These are phyloP conservation scores for Umimayanthus chanpuru DNA, from an alignment of 92 coral and sea anemone species.

Conservation along the genomic window DNA sequence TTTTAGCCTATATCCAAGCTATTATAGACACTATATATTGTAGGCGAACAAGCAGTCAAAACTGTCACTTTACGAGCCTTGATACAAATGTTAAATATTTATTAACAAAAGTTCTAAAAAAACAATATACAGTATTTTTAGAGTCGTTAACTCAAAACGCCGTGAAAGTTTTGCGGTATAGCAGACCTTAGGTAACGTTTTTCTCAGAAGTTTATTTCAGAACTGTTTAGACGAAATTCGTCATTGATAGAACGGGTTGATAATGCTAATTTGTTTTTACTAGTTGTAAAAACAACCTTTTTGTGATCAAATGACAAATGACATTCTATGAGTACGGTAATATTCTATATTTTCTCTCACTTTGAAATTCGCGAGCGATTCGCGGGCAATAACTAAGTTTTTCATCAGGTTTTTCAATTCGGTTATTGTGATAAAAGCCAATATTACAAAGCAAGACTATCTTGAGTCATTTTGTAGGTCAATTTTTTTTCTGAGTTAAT, in stretches of 20 bases:
- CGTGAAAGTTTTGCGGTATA: neutral
- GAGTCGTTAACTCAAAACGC: neutral
- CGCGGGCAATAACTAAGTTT: neutral
- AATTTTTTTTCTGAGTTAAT: conserved; percentile 15
- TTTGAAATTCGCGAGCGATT: neutral
- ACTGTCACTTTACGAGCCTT: conserved; percentile 31
- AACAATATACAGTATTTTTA: conserved; percentile 8
- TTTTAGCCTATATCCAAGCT: neutral
- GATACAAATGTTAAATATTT: conserved; percentile 38
- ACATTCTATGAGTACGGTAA: neutral
- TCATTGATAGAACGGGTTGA: conserved; percentile 6
- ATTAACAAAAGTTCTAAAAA: conserved; percentile 5
- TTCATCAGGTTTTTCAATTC: neutral
- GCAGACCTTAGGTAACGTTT: neutral
- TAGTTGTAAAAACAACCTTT: conserved; percentile 18
- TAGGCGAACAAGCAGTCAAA: neutral
- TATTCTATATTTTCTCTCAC: neutral
- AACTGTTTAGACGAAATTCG: conserved; percentile 5
- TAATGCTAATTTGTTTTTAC: neutral
- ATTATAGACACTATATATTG: neutral
- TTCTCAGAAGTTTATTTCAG: neutral
- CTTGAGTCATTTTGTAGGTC: neutral
- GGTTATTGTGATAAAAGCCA: neutral
- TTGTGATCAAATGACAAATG: conserved; percentile 38
- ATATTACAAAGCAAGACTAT: neutral